Evolutionary conservation across 2,888 invertebrate species (phyloP).

Genomic region (Pristionchus entomophagus): DNA sequence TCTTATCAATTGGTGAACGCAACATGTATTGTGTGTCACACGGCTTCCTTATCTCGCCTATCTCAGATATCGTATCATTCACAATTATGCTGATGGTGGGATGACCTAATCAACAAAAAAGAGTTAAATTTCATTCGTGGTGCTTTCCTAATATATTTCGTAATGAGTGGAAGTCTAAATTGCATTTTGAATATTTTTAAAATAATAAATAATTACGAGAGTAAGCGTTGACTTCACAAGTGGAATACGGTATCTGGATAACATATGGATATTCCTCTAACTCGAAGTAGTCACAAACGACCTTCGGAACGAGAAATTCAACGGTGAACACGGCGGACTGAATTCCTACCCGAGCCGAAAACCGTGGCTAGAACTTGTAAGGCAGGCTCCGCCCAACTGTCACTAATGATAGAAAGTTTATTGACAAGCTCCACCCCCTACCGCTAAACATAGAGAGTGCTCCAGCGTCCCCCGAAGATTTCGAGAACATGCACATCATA

Average conservation of each 20-base stretch:
- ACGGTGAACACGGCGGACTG: too few species aligned
- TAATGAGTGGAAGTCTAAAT: background rate
- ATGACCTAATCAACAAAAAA: background rate
- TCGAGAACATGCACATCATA: too few species aligned
- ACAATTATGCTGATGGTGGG: background rate
- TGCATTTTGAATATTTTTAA: background rate
- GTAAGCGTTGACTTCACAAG: too few species aligned
- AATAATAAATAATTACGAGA: background rate
- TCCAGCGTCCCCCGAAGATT: too few species aligned
- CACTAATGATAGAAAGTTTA: too few species aligned
- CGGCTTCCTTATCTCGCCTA: slow-evolving; percentile 21
- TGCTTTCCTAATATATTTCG: background rate
- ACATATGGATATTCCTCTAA: too few species aligned
- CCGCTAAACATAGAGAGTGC: too few species aligned
- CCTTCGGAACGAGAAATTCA: background rate
- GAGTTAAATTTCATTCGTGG: background rate
- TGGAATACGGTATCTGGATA: too few species aligned
- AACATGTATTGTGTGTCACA: background rate
- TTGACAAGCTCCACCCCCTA: too few species aligned
- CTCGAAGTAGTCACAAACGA: background rate
- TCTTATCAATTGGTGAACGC: slow-evolving; percentile 23
- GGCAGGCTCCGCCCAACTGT: too few species aligned
- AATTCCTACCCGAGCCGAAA: too few species aligned
- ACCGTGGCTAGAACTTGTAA: too few species aligned
- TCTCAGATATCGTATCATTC: background rate